Percentiles rank a stretch among this genome's conserved stretches.
These are phyloP conservation scores for Pteromalus puparum DNA, from an alignment of 1,140 invertebrate genomes.

Conservation along the genomic window DNA sequence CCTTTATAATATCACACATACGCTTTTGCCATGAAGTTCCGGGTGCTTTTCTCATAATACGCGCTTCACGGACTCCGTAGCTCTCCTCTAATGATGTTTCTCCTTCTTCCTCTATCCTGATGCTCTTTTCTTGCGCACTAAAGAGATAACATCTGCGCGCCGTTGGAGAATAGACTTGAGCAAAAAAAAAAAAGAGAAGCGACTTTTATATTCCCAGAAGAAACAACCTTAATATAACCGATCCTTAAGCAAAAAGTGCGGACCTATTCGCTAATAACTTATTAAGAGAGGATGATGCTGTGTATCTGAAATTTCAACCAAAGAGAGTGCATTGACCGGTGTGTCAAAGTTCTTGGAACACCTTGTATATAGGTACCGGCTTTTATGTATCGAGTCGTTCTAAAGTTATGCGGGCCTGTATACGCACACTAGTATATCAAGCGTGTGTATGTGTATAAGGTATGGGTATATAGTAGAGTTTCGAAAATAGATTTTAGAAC, in stretches of 20 bases:
- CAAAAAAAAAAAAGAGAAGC: neutral
- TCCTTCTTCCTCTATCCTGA: constrained; percentile 33
- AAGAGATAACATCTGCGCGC: constrained; percentile 28
- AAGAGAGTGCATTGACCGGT: neutral
- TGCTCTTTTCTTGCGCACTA: neutral
- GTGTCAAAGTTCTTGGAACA: neutral
- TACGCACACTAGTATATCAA: no score
- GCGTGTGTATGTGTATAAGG: no score
- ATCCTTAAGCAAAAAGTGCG: neutral
- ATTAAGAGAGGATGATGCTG: no score
- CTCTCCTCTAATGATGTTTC: constrained; percentile 49
- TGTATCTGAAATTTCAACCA: neutral
- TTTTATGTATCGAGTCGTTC: no score
- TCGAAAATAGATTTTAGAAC: no score
- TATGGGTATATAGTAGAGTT: no score
- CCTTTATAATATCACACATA: neutral
- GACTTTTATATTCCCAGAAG: no score
- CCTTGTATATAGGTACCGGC: no score
- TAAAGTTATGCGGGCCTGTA: constrained; percentile 11
- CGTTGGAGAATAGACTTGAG: constrained; percentile 1
- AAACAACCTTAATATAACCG: no score
- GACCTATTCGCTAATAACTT: neutral
- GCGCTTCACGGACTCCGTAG: constrained; percentile 56
- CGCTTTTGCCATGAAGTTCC: neutral
- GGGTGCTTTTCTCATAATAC: constrained; percentile 39